These are phyloP conservation scores for Eupristina koningsbergeri DNA, from an alignment of 1,140 invertebrate genomes.

Conservation along the genomic window DNA sequence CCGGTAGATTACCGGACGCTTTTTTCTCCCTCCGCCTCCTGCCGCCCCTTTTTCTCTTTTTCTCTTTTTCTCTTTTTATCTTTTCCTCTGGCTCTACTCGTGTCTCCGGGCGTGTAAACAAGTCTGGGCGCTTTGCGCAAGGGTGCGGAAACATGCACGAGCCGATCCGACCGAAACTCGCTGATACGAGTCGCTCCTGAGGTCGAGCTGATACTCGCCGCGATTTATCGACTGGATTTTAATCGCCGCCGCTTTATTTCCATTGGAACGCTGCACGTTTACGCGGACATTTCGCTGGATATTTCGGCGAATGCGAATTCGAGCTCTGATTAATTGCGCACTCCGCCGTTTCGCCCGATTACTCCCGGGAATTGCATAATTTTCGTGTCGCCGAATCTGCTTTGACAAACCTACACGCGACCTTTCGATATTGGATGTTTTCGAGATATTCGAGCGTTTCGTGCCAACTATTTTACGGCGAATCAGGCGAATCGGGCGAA, in stretches of 20 bases:
- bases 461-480: no score
- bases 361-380: neutral
- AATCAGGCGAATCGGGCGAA: no score
- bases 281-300: neutral
- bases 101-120: conserved; percentile 34
- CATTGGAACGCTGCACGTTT: neutral
- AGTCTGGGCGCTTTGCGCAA: conserved; percentile 16
- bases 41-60: neutral
- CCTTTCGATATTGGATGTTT: no score
- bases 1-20: neutral
- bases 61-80: neutral
- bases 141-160: conserved; percentile 23
- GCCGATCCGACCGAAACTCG: neutral
- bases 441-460: no score
- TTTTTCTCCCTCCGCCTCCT: neutral
- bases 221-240: neutral
- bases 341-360: neutral
- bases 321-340: neutral
- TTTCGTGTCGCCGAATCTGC: neutral
- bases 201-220: neutral
- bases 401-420: no score
- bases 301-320: neutral
- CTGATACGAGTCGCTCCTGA: neutral
- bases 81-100: neutral
- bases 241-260: neutral